Evolutionary conservation across 2,113 vertebrate species (phyloP), one percentile per base, ranked within the genome.

Genomic region (Microcebus tavaratra): DNA sequence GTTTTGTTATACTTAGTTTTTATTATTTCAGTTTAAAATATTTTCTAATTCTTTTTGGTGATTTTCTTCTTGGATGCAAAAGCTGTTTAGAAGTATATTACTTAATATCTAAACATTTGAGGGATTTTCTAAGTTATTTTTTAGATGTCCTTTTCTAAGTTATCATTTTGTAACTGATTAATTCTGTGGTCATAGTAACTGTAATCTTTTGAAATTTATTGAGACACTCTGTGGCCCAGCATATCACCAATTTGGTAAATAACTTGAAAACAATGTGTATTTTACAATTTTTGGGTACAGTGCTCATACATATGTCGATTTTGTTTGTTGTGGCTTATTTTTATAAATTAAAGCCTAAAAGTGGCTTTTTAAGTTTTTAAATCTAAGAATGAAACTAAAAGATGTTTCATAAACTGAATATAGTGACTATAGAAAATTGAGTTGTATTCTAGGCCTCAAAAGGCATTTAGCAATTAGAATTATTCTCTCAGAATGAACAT

Each of bases 311-410:
- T 53, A 72, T 21, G 6, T 75, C 48, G 75, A 76, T 72, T 95
- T 79, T 93, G 8, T 82, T 92, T 59, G 15, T 13, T 82, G 34
- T 82, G 34, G 34, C 18, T 92, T 36, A 31, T 61, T 55, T 61
- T 39, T 27, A 90, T 21, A 8, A 94, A 87, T 72, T 25, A 90
- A 92, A 82, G 85, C 3, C 18, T 89, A 39, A 88, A 95, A 59
- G 84, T 83, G n/a, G 29, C 5, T 94, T 94, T 88, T 76, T 20
- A 3, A 36, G 5, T 55, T 92, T 90, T 95, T 82, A 93, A 95
- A 84, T 21, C 20, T 91, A 86, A 85, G 50, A 88, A 91, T 10
- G 39, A 88, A 98, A 70, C 61, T 89, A 86, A 90, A 93, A 95
- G 20, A 45, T 39, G 12, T 76, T 81, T 91, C 45, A 91, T 11